These are phyloP conservation scores for Cheirogaleus major DNA, from an alignment of 2,797 vertebrate genomes.

Conservation along the genomic window DNA sequence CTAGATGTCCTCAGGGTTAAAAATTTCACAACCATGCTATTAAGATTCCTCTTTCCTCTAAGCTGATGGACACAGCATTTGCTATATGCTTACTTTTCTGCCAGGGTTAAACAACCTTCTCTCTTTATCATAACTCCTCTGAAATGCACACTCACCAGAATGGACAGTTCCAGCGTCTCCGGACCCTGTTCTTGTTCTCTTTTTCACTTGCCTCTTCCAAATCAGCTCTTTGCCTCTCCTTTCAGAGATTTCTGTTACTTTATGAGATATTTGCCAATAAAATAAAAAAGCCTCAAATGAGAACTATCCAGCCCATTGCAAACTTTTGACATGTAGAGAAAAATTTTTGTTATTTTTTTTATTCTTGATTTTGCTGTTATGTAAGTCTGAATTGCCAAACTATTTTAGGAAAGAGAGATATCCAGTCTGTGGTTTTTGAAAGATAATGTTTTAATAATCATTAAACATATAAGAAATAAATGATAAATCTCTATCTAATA, in stretches of 20 bases:
- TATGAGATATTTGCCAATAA: background rate
- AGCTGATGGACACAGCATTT: background rate
- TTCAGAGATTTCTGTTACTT: background rate
- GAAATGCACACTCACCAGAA: background rate
- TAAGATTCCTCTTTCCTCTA: background rate
- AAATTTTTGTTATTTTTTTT: background rate
- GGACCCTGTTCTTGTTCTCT: background rate
- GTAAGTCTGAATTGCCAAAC: background rate
- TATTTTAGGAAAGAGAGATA: background rate
- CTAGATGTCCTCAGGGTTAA: background rate
- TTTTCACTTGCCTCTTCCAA: background rate
- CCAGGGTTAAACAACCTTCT: background rate
- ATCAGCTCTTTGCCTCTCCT: fast-evolving
- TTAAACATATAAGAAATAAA: conserved; percentile 14
- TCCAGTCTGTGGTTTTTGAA: background rate
- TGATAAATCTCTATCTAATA: conserved; percentile 50
- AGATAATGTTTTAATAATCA: background rate
- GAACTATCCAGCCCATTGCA: background rate
- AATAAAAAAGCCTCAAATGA: background rate
- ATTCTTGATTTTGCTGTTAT: background rate
- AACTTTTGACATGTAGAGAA: background rate
- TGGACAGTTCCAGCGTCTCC: fast-evolving
- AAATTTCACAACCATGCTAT: background rate
- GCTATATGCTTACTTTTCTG: background rate
- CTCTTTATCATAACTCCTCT: background rate